These are phyloP conservation scores for Quiscalus mexicanus DNA, from an alignment of 2,113 vertebrate genomes.

Conservation along the genomic window DNA sequence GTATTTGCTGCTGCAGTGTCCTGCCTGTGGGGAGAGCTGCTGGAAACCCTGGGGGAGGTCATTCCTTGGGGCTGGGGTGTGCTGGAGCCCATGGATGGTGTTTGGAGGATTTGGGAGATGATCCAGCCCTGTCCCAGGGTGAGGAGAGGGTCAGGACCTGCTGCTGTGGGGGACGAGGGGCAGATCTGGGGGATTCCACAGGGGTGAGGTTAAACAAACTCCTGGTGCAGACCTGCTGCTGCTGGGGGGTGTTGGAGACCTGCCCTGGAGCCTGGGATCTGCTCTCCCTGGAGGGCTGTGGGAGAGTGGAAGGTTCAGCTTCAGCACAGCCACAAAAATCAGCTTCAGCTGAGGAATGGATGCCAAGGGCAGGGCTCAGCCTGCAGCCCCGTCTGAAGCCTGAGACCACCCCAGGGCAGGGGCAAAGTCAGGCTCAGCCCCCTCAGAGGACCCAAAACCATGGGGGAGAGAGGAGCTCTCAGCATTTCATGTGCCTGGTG, in stretches of 20 bases:
- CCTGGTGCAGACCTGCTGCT: background rate
- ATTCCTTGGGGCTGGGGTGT: background rate
- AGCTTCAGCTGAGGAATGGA: fast-evolving
- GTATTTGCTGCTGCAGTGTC: background rate
- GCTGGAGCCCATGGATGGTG: background rate
- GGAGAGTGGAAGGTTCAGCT: background rate
- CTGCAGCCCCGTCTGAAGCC: background rate
- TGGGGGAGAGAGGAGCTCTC: fast-evolving
- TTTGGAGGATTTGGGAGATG: background rate
- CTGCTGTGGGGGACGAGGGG: background rate
- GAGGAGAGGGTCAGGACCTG: background rate
- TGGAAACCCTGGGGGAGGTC: background rate
- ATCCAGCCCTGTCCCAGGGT: background rate
- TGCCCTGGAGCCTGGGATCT: background rate
- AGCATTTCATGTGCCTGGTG: fast-evolving
- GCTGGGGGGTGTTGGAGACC: background rate
- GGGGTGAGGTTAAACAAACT: background rate
- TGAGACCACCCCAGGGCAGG: background rate
- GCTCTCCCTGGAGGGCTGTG: background rate
- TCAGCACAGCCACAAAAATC: background rate
- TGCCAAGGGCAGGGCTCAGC: background rate
- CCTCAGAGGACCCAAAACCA: fast-evolving
- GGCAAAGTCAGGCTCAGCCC: background rate
- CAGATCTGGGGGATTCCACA: background rate
- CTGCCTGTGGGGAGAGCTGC: background rate